Percentiles rank a stretch among this genome's conserved stretches.
Conservation (phyloP, 2,113 vertebrate species). For the Hydrochoerus hydrochaeris region DNA sequence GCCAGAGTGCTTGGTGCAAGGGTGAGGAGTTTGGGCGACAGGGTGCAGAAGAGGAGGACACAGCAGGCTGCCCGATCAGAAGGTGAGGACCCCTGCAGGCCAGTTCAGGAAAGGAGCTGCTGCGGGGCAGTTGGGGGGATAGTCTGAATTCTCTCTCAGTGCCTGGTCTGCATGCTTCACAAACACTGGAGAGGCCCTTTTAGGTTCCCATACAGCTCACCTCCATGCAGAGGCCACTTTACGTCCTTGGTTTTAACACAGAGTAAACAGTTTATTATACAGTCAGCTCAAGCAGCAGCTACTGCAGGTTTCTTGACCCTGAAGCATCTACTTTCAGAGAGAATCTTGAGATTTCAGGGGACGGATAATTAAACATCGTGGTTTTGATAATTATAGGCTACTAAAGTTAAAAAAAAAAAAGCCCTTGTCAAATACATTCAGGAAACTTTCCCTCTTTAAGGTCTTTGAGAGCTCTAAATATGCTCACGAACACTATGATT, state of each 20-base stretch:
- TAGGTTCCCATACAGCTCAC: not conserved
- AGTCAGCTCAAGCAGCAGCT: not conserved
- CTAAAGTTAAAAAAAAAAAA: not conserved
- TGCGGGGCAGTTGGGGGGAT: not conserved
- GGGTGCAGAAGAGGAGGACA: no score
- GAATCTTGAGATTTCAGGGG: slow-evolving; percentile 7
- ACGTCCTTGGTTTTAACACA: not conserved
- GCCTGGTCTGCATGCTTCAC: not conserved
- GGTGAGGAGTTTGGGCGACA: not conserved
- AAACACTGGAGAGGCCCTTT: not conserved
- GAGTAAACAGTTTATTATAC: not conserved
- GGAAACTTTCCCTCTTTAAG: not conserved
- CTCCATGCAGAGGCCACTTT: not conserved
- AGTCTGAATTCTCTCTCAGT: not conserved
- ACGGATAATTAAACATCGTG: not conserved
- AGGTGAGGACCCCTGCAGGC: not conserved
- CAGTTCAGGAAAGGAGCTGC: not conserved
- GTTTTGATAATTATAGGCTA: not conserved
- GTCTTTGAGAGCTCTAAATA: not conserved
- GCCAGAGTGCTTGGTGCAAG: no score
- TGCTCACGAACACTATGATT: not conserved
- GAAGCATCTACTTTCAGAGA: slow-evolving; percentile 15
- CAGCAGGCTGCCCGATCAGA: not conserved
- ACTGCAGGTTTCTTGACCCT: slow-evolving; percentile 11
- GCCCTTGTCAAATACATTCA: not conserved